Percentiles rank a stretch among this genome's conserved stretches.
These are phyloP conservation scores for Cephalopterus ornatus DNA, from an alignment of 2,113 vertebrate species.

Conservation along the genomic window DNA sequence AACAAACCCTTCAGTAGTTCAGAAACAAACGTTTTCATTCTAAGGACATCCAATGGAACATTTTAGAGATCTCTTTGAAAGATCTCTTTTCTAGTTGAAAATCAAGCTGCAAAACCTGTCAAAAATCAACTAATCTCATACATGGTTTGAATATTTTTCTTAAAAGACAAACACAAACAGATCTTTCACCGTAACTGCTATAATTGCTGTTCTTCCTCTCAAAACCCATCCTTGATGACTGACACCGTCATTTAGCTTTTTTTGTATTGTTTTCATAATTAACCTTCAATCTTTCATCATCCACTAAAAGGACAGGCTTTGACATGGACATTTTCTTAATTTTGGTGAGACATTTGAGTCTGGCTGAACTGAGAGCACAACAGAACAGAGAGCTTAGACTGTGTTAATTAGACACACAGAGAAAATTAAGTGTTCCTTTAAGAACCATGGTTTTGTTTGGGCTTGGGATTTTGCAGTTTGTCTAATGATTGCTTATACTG, in stretches of 20 bases:
- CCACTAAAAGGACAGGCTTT: neutral
- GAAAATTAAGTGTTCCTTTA: neutral
- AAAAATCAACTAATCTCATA: neutral
- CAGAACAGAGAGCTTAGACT: neutral
- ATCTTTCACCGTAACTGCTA: neutral
- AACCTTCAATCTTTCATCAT: neutral
- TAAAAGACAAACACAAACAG: neutral
- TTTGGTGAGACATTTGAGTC: neutral
- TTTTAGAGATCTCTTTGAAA: neutral
- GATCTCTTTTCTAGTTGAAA: neutral
- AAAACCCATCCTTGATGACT: neutral
- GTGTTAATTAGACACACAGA: neutral
- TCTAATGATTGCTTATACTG: neutral
- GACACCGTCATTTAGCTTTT: neutral
- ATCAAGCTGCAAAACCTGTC: neutral
- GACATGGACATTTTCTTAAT: neutral
- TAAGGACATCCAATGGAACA: neutral
- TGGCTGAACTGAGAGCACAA: neutral
- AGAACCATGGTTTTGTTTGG: neutral
- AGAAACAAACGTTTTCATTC: neutral
- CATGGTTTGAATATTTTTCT: neutral
- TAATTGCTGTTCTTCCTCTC: neutral
- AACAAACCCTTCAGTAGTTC: neutral
- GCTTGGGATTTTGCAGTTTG: neutral
- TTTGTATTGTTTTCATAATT: neutral